These are phyloP conservation scores for Listronotus bonariensis DNA, from an alignment of 1,140 invertebrate species.

Conservation along the genomic window DNA sequence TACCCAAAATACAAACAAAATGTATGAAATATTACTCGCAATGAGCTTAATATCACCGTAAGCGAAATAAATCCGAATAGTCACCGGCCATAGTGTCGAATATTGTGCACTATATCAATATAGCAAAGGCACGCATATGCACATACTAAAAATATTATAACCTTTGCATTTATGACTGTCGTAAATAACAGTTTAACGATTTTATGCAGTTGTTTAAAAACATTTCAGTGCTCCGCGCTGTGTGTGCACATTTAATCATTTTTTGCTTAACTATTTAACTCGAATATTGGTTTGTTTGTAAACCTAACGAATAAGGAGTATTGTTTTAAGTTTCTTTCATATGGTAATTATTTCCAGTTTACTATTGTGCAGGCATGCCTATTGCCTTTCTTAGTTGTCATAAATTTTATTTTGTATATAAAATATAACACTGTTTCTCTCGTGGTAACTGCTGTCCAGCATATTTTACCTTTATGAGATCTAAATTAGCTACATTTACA, in stretches of 20 bases:
- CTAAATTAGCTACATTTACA: too few relatives aligned
- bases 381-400: background rate
- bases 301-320: slow-evolving; percentile 18
- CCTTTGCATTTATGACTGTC: slow-evolving; percentile 51
- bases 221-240: slow-evolving; percentile 40
- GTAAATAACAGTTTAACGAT: slow-evolving; percentile 55
- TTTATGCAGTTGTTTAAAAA: slow-evolving; percentile 54
- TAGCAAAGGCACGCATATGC: slow-evolving; percentile 49
- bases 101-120: slow-evolving; percentile 38
- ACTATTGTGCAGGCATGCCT: slow-evolving; percentile 2
- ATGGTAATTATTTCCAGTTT: slow-evolving; percentile 1
- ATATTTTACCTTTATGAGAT: background rate
- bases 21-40: slow-evolving; percentile 31
- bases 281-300: slow-evolving; percentile 33
- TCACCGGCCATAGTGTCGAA: slow-evolving; percentile 17
- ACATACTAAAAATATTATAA: slow-evolving; percentile 55
- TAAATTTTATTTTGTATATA: slow-evolving; percentile 3
- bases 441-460: background rate
- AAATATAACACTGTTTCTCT: slow-evolving; percentile 5
- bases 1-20: slow-evolving; percentile 40
- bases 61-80: slow-evolving; percentile 22
- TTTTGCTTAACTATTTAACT: slow-evolving; percentile 35
- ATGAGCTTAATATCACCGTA: background rate
- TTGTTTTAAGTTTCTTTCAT: slow-evolving; percentile 12
- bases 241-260: slow-evolving; percentile 44